Base-by-base conservation (phyloP, 2,797 vertebrate genomes). In the Serranus cabrilla region DNA sequence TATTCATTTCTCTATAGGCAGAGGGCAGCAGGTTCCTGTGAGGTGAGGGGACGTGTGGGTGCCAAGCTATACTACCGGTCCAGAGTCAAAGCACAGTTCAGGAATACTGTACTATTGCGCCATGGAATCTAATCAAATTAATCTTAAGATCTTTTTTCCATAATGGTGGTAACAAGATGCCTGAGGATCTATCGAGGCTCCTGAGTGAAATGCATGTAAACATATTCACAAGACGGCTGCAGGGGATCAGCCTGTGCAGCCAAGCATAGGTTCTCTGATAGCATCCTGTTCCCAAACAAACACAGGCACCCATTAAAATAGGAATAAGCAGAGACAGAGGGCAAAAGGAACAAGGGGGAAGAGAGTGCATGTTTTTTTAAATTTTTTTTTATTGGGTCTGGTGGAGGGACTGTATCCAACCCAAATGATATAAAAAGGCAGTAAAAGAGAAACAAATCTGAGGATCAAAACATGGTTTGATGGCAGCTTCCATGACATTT, bases 161-260 rank as follows among this genome's bases (percentile, higher is more conserved):
- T 81, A 76, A 76, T 74, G 78, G 46, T 1, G 66, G 65, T 91
- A 91, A 92, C 76, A 63, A 91, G 89, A 81, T 18, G 87, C 84
- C 69, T 40, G 47, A 46, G 82, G 87, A 88, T 85, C 76, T 69
- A 60, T 62, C 11, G 42, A 56, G 39, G 62, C 72, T 86, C 74
- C 80, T 83, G 76, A 87, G 81, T 83, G 81, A 87, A 89, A 91
- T 79, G 69, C 83, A 88, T 91, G 91, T 87, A 89, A 91, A 93
- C 89, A 87, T 89, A 88, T 91, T 92, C 85, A 83, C 73, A 70
- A 82, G 85, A 77, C 60, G 62, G 79, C 89, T 89, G 85, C 72
- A 55, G 89, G 88, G 91, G 89, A 86, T 89, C 85, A 87, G 83
- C 65, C 49, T 66, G 87, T 72, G 83, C 87, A 90, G 78, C 82